Percentiles rank a stretch among this genome's conserved stretches.
Evolutionary conservation across 2,113 vertebrate species (phyloP).

Genomic region (Thamnophis sirtalis): DNA sequence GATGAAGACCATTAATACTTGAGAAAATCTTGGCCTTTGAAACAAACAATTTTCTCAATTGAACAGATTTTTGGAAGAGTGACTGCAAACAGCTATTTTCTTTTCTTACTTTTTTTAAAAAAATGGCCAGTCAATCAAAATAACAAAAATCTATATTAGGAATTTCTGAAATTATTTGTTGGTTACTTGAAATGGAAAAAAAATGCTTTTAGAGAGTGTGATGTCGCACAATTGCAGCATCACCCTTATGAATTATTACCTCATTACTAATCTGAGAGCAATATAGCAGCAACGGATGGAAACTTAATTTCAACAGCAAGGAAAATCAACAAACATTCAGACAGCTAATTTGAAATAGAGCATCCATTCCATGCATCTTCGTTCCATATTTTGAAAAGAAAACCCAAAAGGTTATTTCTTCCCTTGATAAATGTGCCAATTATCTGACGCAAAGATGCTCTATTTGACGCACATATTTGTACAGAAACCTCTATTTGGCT

Average conservation of each 20-base stretch:
- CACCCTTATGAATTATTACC: not conserved
- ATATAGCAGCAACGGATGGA: not conserved
- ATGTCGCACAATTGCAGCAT: not conserved
- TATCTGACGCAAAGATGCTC: not conserved
- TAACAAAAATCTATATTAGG: not conserved
- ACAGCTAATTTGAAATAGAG: not conserved
- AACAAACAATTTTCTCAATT: not conserved
- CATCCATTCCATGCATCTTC: not conserved
- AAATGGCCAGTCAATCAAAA: not conserved
- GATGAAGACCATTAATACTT: not conserved
- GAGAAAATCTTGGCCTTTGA: not conserved
- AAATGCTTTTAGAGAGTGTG: not conserved
- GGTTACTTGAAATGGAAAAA: not conserved
- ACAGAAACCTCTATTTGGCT: not conserved
- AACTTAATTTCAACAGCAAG: not conserved
- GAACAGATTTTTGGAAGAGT: too few relatives aligned
- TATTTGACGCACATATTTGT: not conserved
- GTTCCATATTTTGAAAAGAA: not conserved
- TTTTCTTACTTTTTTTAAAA: too few relatives aligned
- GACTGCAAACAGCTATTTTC: too few relatives aligned
- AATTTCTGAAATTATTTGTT: not conserved
- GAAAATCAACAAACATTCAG: accelerated
- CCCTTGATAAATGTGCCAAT: not conserved
- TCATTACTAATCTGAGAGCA: not conserved
- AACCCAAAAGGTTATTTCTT: not conserved